phyloP scores from a whole-genome alignment of 2,888 invertebrate genomes.

The Quadroppia sp. region DNA sequence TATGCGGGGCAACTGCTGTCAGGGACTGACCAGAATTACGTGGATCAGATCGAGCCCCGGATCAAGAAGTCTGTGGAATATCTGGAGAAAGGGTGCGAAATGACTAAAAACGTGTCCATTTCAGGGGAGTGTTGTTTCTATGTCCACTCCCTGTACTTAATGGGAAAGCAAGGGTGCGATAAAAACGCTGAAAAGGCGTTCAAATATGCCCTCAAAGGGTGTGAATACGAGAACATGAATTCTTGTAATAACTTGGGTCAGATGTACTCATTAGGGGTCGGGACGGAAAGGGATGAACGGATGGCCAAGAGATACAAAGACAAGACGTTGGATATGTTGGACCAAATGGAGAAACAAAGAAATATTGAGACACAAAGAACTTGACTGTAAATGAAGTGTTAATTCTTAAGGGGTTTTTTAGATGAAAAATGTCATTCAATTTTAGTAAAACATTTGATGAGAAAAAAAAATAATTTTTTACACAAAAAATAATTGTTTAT shows the following conservation, averaged over 20 bases:
- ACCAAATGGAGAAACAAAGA: slow-evolving; percentile 58
- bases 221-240: slow-evolving; percentile 75
- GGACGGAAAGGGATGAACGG: slow-evolving; percentile 66
- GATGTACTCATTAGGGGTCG: slow-evolving; percentile 80
- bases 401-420: not conserved
- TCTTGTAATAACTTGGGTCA: slow-evolving; percentile 85
- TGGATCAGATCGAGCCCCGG: slow-evolving; percentile 47
- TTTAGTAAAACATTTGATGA: no score
- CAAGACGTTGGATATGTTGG: slow-evolving; percentile 66
- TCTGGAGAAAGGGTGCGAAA: slow-evolving; percentile 55
- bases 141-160: slow-evolving; percentile 67
- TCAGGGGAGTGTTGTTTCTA: slow-evolving; percentile 69
- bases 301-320: slow-evolving; percentile 69
- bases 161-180: slow-evolving; percentile 57
- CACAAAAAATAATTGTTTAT: no score
- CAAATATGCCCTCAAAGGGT: slow-evolving; percentile 69
- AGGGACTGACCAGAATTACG: slow-evolving; percentile 55
- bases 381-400: not conserved
- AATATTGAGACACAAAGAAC: slow-evolving; percentile 42
- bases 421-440: not conserved
- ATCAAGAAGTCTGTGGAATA: slow-evolving; percentile 55
- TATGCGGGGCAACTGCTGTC: slow-evolving; percentile 66
- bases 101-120: slow-evolving; percentile 55
- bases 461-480: no score
- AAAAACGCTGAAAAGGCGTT: slow-evolving; percentile 73